Conservation (phyloP, 2,797 vertebrate species). For the Arctocebus calabarensis region DNA sequence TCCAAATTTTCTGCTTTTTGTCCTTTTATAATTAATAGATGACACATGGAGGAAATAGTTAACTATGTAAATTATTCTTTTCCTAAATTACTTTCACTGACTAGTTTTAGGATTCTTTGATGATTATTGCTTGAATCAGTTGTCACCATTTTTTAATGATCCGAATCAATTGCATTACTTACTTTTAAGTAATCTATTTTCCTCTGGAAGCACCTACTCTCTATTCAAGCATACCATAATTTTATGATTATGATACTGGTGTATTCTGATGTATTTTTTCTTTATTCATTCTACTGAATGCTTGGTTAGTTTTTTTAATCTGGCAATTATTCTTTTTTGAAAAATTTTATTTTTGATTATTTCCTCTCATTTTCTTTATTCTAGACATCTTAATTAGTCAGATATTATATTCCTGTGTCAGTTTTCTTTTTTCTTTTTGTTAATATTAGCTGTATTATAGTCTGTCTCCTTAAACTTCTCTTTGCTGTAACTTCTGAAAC, state of each 20-base stretch:
- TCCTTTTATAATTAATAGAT: not conserved
- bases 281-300: not conserved
- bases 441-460: not conserved
- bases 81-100: constrained; percentile 15
- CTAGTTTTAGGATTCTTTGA: constrained; percentile 2
- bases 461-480: not conserved
- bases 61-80: not conserved
- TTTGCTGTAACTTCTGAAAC: not conserved
- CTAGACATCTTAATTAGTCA: constrained; percentile 11
- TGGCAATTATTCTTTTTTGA: not conserved
- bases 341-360: constrained; percentile 6
- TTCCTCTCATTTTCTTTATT: not conserved
- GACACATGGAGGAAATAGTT: not conserved
- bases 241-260: not conserved
- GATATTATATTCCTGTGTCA: not conserved
- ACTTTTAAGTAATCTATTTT: not conserved
- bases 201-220: not conserved
- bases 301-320: constrained; percentile 26
- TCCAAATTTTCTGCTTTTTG: not conserved
- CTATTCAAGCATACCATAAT: not conserved
- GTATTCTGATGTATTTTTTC: not conserved
- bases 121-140: not conserved
- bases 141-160: constrained; percentile 13
- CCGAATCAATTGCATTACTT: constrained; percentile 33
- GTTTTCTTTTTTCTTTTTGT: not conserved